Percentiles rank a stretch among this genome's conserved stretches.
These are phyloP conservation scores for Drosophila willistoni DNA, from an alignment of 1,140 invertebrate genomes.

Conservation along the genomic window DNA sequence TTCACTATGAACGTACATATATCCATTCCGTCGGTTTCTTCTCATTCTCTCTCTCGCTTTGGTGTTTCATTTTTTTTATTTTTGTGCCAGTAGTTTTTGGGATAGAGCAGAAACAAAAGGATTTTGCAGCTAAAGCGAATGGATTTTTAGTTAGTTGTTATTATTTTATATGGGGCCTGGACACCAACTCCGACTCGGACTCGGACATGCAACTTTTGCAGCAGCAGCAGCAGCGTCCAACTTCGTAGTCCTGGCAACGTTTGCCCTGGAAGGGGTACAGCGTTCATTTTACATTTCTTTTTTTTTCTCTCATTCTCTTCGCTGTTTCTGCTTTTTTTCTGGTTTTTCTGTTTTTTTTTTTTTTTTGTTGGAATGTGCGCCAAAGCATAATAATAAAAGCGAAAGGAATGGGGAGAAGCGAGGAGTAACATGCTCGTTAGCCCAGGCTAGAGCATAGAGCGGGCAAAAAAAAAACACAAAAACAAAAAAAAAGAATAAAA, in stretches of 20 bases:
- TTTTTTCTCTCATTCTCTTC: not conserved
- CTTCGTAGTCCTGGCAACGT: slow-evolving; percentile 59
- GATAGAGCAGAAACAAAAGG: slow-evolving; percentile 63
- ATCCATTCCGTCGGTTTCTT: slow-evolving; percentile 3
- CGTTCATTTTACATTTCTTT: slow-evolving; percentile 47
- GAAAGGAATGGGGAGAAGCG: slow-evolving; percentile 56
- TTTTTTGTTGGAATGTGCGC: slow-evolving; percentile 72
- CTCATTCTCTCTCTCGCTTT: slow-evolving; percentile 21
- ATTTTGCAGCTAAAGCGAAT: slow-evolving; percentile 79
- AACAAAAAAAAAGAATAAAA: slow-evolving; percentile 36
- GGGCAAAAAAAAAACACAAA: not conserved
- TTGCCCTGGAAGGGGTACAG: slow-evolving; percentile 35
- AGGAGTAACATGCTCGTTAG: slow-evolving; percentile 82
- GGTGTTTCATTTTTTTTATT: slow-evolving; percentile 35
- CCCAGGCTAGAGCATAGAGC: slow-evolving; percentile 40
- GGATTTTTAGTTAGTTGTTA: slow-evolving; percentile 81
- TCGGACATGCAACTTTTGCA: slow-evolving; percentile 77
- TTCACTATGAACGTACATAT: slow-evolving; percentile 39
- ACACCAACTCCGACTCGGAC: slow-evolving; percentile 46
- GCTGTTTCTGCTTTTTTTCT: slow-evolving; percentile 44
- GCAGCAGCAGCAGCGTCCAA: slow-evolving; percentile 35
- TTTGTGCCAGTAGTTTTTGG: slow-evolving; percentile 56
- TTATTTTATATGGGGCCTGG: slow-evolving; percentile 71
- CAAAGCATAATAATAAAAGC: slow-evolving; percentile 81
- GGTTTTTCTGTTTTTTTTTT: slow-evolving; percentile 30